Percentiles rank a stretch among this genome's conserved stretches.
Evolutionary conservation across 1,140 invertebrate genomes (phyloP).

Genomic region (Adelges cooleyi): DNA sequence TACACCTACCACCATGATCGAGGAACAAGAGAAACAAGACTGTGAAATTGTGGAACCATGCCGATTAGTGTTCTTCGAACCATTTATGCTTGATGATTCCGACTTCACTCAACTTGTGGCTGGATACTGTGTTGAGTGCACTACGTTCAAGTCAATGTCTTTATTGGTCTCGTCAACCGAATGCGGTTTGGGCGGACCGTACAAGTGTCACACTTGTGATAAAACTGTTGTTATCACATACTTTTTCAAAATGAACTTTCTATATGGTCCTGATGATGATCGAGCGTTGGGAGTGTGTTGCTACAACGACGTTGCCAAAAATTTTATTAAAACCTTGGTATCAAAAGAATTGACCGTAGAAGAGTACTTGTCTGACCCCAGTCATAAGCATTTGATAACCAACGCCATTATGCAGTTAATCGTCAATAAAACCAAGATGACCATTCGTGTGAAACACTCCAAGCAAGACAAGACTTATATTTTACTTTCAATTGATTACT

Average conservation of each 20-base stretch:
- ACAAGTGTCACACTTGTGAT: background rate
- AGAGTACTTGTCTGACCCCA: background rate
- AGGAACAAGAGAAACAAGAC: no score
- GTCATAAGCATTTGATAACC: background rate
- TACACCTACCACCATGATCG: no score
- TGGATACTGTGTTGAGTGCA: background rate
- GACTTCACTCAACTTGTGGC: no score
- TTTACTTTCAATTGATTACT: no score
- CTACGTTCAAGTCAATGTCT: background rate
- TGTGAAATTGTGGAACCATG: background rate
- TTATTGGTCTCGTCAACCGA: background rate
- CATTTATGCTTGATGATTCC: background rate
- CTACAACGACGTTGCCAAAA: background rate
- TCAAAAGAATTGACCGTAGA: background rate
- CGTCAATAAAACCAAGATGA: background rate
- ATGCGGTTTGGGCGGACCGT: background rate
- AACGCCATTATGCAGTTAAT: background rate
- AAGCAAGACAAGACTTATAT: no score
- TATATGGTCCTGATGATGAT: background rate
- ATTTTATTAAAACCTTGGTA: background rate
- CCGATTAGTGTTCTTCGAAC: background rate
- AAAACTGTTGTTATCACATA: background rate
- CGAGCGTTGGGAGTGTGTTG: background rate
- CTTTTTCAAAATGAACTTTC: constrained; percentile 8
- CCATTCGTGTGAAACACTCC: no score